Base-by-base conservation (phyloP, 64 coral and sea anemone genomes). In the Montipora cactus region DNA sequence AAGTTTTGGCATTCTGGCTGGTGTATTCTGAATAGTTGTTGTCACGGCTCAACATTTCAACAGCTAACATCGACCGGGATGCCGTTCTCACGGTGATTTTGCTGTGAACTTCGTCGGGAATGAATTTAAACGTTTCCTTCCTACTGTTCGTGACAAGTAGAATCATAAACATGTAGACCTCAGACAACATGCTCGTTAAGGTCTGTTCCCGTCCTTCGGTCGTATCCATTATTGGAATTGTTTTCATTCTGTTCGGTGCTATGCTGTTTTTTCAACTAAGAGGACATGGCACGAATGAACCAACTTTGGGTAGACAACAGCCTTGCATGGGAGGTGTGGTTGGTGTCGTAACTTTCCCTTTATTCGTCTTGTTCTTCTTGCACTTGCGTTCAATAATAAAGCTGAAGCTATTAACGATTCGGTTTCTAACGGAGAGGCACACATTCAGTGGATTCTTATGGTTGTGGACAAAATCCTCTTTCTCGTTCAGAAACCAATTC, bases 261-360 rank as follows among this genome's bases (percentile, higher is more conserved):
- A 22, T 19, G 10, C 57, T 76, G 49, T 94, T 94, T 46, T 94
- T 94, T 44, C 5, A 53, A 50, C 74, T 67, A 4, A 87, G 79
- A 77, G 19, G 47, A 2, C 15, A 47, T 67, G 14, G 15, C 14
- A 8, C 12, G 46, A 48, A 84, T 84, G 15, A 1, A 49, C 59
- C 1, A 47, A 47, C 28, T 21, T 68, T 95, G 18, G 82, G 74
- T 14, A 23, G 57, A 66, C 89, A 95, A 22, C 89, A 95, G 61
- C 94, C 94, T 15, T 95, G 75, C 49, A 92, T 95, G 94, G 94
- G 94, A 5, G 70, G 77, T 20, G 89, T 95, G 8, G 82, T 95
- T 6, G 49, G 68, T 11, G 83, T 79, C 7, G 79, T 95, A 15
- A 95, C 94, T 1, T 80, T 88, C 22, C 94, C 81, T 92, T 37